Evolutionary conservation across 2,113 vertebrate genomes (phyloP).

Genomic region (Toxotes chatareus): DNA sequence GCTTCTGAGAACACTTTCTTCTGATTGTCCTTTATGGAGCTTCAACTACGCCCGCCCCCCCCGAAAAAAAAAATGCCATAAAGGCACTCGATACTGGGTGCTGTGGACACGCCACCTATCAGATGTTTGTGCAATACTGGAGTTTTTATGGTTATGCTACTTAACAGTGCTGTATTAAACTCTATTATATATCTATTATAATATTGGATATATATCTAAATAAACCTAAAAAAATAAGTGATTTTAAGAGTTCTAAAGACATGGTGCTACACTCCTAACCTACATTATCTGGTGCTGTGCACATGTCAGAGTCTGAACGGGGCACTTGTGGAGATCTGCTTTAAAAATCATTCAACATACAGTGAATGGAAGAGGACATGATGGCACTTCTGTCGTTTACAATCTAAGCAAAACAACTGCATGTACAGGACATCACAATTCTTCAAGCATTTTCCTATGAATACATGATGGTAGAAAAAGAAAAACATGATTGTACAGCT

Average conservation of each 20-base stretch:
- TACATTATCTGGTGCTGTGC: constrained; percentile 9
- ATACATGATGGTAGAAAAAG: constrained; percentile 54
- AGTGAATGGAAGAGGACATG: constrained; percentile 41
- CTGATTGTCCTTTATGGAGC: constrained; percentile 44
- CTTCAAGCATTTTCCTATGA: constrained; percentile 48
- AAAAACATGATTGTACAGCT: constrained; percentile 24
- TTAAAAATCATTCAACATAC: constrained; percentile 2
- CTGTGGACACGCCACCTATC: constrained; percentile 5
- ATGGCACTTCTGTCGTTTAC: constrained; percentile 62
- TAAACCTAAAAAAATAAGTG: constrained; percentile 37
- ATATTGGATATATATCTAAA: constrained; percentile 44
- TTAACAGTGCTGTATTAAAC: constrained; percentile 54
- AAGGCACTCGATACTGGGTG: constrained; percentile 27
- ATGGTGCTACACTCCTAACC: constrained; percentile 8
- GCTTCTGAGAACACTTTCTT: constrained; percentile 27
- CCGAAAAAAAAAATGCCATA: not conserved
- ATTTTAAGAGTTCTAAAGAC: constrained; percentile 19
- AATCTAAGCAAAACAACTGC: constrained; percentile 62
- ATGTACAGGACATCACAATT: constrained; percentile 34
- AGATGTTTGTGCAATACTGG: constrained; percentile 74
- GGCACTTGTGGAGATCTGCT: constrained; percentile 12
- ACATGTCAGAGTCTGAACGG: constrained; percentile 22
- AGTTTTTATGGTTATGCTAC: constrained; percentile 58
- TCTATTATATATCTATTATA: too few relatives aligned
- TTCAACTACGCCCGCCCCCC: constrained; percentile 10